Percentiles rank a stretch among this genome's conserved stretches.
phyloP scores from a whole-genome alignment of 2,797 vertebrate species.

The Sebastes minor region DNA sequence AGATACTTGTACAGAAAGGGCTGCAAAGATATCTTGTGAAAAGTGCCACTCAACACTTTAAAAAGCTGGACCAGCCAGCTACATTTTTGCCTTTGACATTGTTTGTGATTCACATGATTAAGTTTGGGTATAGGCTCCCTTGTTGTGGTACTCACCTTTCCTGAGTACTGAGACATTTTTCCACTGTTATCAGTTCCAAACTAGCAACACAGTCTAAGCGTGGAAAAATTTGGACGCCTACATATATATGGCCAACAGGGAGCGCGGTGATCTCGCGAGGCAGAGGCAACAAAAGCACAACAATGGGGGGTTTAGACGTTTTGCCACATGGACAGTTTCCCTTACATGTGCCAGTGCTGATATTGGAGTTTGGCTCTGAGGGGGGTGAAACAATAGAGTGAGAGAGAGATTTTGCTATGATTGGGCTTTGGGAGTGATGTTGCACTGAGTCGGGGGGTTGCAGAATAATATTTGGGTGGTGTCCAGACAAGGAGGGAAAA shows the following conservation, averaged over 20 bases:
- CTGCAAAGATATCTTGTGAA: neutral
- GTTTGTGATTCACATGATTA: slow-evolving; percentile 17
- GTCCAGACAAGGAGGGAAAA: slow-evolving; percentile 47
- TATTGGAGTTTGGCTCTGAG: slow-evolving; percentile 77
- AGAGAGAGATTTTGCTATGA: slow-evolving; percentile 86
- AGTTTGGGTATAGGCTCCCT: slow-evolving; percentile 2
- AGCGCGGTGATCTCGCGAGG: slow-evolving; percentile 52
- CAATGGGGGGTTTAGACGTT: slow-evolving; percentile 85
- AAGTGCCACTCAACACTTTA: neutral
- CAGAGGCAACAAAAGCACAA: slow-evolving; percentile 75
- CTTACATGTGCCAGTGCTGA: slow-evolving; percentile 85
- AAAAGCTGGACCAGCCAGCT: neutral
- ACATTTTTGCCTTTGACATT: slow-evolving; percentile 8
- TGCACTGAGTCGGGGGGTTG: slow-evolving; percentile 6
- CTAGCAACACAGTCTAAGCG: slow-evolving; percentile 69
- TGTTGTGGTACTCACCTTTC: slow-evolving; percentile 87
- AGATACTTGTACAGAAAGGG: neutral
- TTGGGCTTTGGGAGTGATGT: slow-evolving; percentile 73
- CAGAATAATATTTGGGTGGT: slow-evolving; percentile 52
- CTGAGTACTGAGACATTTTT: slow-evolving; percentile 90
- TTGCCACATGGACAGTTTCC: slow-evolving; percentile 88
- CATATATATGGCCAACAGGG: slow-evolving; percentile 82
- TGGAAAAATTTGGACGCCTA: slow-evolving; percentile 67
- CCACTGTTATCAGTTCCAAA: slow-evolving; percentile 70
- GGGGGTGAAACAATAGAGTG: slow-evolving; percentile 68